Base-by-base conservation (phyloP, 2,797 vertebrate genomes). In the Galaxias olidus region DNA sequence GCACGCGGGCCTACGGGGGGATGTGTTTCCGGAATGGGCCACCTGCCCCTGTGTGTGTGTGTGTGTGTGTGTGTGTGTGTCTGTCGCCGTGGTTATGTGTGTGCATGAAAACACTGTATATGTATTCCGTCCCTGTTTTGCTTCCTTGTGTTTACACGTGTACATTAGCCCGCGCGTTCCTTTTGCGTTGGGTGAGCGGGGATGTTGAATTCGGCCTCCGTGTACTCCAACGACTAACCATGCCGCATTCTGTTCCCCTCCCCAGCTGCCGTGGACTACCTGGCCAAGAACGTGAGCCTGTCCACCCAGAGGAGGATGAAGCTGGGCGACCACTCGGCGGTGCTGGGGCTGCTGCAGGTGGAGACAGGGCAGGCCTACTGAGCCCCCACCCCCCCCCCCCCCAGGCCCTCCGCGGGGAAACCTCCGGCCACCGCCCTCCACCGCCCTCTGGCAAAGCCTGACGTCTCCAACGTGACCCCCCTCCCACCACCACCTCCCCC, bases 311-410 rank as follows among this genome's bases (percentile, higher is more conserved):
- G 96, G 61, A 90, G 96, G 86, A 95, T 98, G 96, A 98, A 98
- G 89, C 92, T 98, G 0, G 92, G 94, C 1, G 96, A 98, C 73
- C 97, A 97, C 81, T 98, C 97, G 0, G 92, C 94, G 0, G 94
- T 95, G 45, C 88, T 95, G 86, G 94, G 94, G 20, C 92, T 95
- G 65, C 91, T 95, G 75, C 90, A 92, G 13, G 87, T 92, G 84
- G 97, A 99, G 86, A 98, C 97, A 0, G 97, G 97, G 80, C 97
- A 99, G 86, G 97, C 97, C 59, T 98, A 98, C 83, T 98, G 82
- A 94, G 83, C 45, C 41, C 52, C 4, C 7, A 2, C 12, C 46
- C 18, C 9, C 52, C 17, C 13, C 50, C n/a, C n/a, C n/a, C n/a
- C 4, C 7, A 2, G 14, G 48, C 18, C 9, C 52, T 20, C 13